Percentiles rank a stretch among this genome's conserved stretches.
Evolutionary conservation across 2,113 vertebrate genomes (phyloP).

Genomic region (Eurypyga helias): DNA sequence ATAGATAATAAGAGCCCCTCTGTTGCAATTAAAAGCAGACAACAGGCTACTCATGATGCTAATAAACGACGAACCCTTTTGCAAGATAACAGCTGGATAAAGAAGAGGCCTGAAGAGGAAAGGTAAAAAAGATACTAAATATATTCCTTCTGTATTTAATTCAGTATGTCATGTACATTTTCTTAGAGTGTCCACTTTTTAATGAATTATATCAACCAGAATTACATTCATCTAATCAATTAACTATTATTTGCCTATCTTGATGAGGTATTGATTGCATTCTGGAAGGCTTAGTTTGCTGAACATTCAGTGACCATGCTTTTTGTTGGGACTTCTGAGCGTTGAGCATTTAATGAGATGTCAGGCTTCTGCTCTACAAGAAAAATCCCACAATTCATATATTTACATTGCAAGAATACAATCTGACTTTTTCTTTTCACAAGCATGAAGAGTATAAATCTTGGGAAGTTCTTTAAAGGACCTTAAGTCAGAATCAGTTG

Average conservation of each 20-base stretch:
- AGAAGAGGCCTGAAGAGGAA: constrained; percentile 80
- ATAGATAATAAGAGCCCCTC: constrained; percentile 68
- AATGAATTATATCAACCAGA: not conserved
- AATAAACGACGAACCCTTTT: constrained; percentile 84
- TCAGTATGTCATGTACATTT: not conserved
- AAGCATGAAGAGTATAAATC: not conserved
- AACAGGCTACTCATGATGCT: constrained; percentile 74
- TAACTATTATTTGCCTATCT: not conserved
- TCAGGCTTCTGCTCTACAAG: not conserved
- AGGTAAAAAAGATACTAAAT: constrained; percentile 30
- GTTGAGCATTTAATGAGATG: not conserved
- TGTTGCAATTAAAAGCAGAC: constrained; percentile 62
- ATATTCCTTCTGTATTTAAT: not conserved
- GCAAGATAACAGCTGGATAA: constrained; percentile 95
- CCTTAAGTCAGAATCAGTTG: not conserved
- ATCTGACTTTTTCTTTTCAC: not conserved
- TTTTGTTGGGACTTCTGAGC: not conserved
- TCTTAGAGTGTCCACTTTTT: not conserved
- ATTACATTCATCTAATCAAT: not conserved
- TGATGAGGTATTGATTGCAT: not conserved
- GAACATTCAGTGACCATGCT: not conserved
- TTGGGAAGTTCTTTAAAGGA: not conserved
- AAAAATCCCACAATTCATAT: not conserved
- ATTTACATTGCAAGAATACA: not conserved
- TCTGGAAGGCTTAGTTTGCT: not conserved